Evolutionary conservation across 2,888 invertebrate species (phyloP), one percentile per base, ranked within the genome.

Genomic region (Sarcophaga variegata): DNA sequence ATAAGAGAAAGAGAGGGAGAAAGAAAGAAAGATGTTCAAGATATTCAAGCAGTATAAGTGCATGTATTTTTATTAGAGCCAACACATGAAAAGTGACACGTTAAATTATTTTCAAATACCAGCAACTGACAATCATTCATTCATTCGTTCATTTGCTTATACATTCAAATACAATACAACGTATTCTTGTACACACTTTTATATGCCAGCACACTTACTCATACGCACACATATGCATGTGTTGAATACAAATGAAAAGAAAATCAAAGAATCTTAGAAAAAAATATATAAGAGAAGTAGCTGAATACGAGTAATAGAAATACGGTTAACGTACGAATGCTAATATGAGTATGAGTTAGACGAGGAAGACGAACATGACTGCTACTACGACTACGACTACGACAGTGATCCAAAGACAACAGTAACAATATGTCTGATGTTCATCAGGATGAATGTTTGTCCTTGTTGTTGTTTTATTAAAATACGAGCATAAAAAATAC

Each of bases 31-130:
- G 37, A 37, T 37, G 37, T 37, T 6, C 2, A 49, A 49, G 14
- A 49, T 49, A 49, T 49, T 62, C 45, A 17, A 60, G 22, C 25
- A 70, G 25, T 22, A 78, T 67, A 69, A 69, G 20, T 67, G 76
- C 72, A 86, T 72, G 72, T 81, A 72, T 60, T 81, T 47, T 67
- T 64, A 75, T 20, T 45, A 64, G 59, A 64, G 69, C 64, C 59
- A 64, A 75, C 83, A 75, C 54, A 74, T 14, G 17, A 83, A 72
- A 86, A 81, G 74, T 83, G 77, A 54, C 83, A 78, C 83, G 78
- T 83, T 71, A 83, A 81, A 86, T 86, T 83, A 86, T 86, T 83
- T 86, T 78, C 66, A 83, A 86, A 83, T 75, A 27, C 67, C 72
- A 74, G 27, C 81, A 66, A 54, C 69, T 67, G 22, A 54, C 69